Evolutionary conservation across 92 coral and sea anemone species (phyloP), one percentile per base, ranked within the genome.

Genomic region (Phymanthus crucifer): DNA sequence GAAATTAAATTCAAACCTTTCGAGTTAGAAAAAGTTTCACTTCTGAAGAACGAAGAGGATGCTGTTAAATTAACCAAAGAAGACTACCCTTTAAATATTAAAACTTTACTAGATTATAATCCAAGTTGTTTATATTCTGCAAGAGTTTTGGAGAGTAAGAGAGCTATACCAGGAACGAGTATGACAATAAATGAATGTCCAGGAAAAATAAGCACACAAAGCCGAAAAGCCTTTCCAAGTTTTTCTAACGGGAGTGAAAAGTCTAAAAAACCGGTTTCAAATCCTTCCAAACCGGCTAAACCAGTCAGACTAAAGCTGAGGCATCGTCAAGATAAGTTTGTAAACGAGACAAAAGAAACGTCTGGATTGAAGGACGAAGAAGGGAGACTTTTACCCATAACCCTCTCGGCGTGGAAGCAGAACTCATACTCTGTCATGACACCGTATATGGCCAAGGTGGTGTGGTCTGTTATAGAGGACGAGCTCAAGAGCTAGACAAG

Each of bases 401-500:
- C 86, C 32, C 79, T 91, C 27, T 71, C 86, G 56, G 76, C 67
- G 67, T 73, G 90, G 57, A 70, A 74, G 21, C 72, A 32, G 40
- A 70, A 78, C 32, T 82, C 86, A 33, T 91, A 79, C 66, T 83
- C 90, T 2, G 76, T 91, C 16, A 91, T 91, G 95, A 66, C 95
- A 9, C 95, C 95, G 13, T 89, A 86, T 69, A 89, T 89, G 93
- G 90, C 93, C 6, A 89, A 74, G 23, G 87, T 89, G 7, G 93
- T 89, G 29, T 89, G 93, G 93, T 86, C 90, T 34, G 85, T 89
- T 10, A 89, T 89, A 90, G 83, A 83, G n/a, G 93, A 89, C 10
- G 95, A 91, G 58, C 73, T 82, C 32, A 65, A 52, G 7, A 80
- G 74, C 72, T 29, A 54, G 16, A 66, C n/a, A n/a, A n/a, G n/a